phyloP scores from a whole-genome alignment of 1,140 invertebrate genomes.

The Penaeus chinensis region DNA sequence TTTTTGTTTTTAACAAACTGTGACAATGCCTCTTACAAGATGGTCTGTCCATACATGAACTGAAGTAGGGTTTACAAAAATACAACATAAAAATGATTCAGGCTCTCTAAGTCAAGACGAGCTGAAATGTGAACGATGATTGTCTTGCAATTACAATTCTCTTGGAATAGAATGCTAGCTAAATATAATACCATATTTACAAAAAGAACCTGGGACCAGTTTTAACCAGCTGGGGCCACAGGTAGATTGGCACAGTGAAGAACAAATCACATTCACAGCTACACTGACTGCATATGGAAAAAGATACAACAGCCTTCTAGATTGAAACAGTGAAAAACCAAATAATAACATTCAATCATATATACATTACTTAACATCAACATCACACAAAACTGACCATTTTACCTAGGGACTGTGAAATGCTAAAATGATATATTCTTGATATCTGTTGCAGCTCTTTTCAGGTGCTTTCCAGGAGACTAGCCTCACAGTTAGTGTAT shows the following conservation, averaged over 20 bases:
- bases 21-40: constrained; percentile 57
- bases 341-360: constrained; percentile 57
- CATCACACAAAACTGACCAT: constrained; percentile 60
- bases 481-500: constrained; percentile 27
- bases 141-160: constrained; percentile 60
- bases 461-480: constrained; percentile 32
- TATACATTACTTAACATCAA: constrained; percentile 59
- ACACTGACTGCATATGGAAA: constrained; percentile 59
- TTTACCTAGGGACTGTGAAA: constrained; percentile 59
- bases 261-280: constrained; percentile 61
- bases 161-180: constrained; percentile 58
- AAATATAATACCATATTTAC: constrained; percentile 59
- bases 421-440: constrained; percentile 24
- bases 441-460: constrained; percentile 34
- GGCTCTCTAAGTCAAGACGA: constrained; percentile 27
- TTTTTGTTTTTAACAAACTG: constrained; percentile 56
- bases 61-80: constrained; percentile 49
- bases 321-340: constrained; percentile 57
- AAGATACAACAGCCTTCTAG: constrained; percentile 54
- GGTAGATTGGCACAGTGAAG: constrained; percentile 59
- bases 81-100: constrained; percentile 49
- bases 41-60: constrained; percentile 47
- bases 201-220: constrained; percentile 50
- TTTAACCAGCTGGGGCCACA: constrained; percentile 49
- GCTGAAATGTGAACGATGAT: constrained; percentile 56